These are phyloP conservation scores for Drosophila varians DNA, from an alignment of 1,140 invertebrate species.

Conservation along the genomic window DNA sequence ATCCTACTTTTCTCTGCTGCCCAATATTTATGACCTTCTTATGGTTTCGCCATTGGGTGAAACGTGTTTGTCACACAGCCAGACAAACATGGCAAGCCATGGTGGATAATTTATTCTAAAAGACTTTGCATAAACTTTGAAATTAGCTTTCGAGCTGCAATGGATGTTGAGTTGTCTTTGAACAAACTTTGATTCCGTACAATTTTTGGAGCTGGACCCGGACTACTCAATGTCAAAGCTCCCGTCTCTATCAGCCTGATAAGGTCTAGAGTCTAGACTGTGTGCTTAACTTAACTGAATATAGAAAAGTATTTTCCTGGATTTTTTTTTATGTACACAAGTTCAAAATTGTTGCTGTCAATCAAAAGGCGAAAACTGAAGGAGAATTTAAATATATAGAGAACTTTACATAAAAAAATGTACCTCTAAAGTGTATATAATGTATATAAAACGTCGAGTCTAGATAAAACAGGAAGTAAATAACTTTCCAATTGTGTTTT, in stretches of 20 bases:
- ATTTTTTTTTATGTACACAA: neutral
- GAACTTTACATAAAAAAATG: neutral
- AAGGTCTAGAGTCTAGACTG: conserved; percentile 38
- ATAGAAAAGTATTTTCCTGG: conserved; percentile 12
- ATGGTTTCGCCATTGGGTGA: conserved; percentile 65
- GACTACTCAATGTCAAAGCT: conserved; percentile 45
- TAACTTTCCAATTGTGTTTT: neutral
- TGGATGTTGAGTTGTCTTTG: neutral
- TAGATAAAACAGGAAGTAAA: neutral
- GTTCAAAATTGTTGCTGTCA: conserved; percentile 1
- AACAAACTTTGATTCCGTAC: conserved; percentile 4
- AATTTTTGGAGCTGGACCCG: conserved; percentile 31
- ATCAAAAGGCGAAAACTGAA: neutral
- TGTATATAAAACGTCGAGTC: too few species aligned
- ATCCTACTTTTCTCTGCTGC: conserved; percentile 39
- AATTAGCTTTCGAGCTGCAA: conserved; percentile 10
- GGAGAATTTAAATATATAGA: too few species aligned
- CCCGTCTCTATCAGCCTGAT: conserved; percentile 43
- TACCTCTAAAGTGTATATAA: too few species aligned
- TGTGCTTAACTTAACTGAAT: conserved; percentile 7
- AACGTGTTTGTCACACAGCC: conserved; percentile 65
- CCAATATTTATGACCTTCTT: conserved; percentile 73
- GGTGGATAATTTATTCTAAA: conserved; percentile 15
- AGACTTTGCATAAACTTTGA: conserved; percentile 10
- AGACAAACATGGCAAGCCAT: conserved; percentile 14